phyloP scores from a whole-genome alignment of 2,888 invertebrate species.

The Ormyrus nitidulus region DNA sequence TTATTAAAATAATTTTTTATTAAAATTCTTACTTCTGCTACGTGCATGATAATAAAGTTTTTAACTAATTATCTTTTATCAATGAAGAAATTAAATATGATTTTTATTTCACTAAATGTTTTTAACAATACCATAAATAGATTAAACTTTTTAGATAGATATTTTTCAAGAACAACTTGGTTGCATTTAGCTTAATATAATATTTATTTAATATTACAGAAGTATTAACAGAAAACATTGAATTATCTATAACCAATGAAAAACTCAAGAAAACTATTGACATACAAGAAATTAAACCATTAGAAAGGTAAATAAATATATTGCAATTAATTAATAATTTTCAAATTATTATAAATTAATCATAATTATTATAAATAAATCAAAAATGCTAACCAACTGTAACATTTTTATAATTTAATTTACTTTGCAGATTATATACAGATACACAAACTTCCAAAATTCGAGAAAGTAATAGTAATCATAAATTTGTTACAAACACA shows the following conservation, averaged over 20 bases:
- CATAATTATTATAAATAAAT: no score
- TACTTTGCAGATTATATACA: no score
- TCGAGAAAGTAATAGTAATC: no score
- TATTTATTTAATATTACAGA: constrained; percentile 44
- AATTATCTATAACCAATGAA: constrained; percentile 41
- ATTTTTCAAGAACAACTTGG: neutral
- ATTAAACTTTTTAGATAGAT: neutral
- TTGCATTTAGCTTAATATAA: constrained; percentile 2
- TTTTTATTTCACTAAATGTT: constrained; percentile 10
- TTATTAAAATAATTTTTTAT: neutral
- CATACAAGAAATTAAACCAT: neutral
- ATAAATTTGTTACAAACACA: neutral
- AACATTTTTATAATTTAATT: no score
- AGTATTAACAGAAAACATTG: constrained; percentile 46
- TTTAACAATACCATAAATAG: neutral
- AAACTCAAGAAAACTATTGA: constrained; percentile 35
- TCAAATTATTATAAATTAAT: no score
- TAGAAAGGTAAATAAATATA: no score
- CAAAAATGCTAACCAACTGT: no score
- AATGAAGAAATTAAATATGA: neutral
- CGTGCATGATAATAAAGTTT: neutral
- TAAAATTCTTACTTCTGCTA: neutral
- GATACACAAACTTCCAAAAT: no score
- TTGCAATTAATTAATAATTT: no score
- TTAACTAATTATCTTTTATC: neutral